Evolutionary conservation across 2,888 invertebrate species (phyloP).

Genomic region (Eustalomyia histrio): DNA sequence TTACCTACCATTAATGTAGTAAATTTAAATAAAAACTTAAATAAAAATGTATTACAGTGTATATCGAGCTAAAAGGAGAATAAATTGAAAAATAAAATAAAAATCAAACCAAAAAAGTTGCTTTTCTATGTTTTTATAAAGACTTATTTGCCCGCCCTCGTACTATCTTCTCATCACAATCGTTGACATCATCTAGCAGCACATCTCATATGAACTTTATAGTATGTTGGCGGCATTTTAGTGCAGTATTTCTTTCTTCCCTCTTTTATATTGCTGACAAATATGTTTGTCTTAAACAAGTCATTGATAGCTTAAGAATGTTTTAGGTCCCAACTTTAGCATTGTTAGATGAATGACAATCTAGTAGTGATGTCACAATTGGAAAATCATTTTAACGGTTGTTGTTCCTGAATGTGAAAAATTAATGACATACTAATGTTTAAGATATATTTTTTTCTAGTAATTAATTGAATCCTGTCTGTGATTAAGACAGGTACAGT

Average conservation of each 20-base stretch:
- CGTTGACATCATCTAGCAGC: not conserved
- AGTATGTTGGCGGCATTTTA: slow-evolving; percentile 34
- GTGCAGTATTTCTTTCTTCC: slow-evolving; percentile 23
- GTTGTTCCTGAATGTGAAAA: slow-evolving; percentile 19
- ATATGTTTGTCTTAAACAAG: slow-evolving; percentile 36
- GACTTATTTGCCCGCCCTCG: too few species aligned
- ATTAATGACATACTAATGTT: slow-evolving; percentile 51
- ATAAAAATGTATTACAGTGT: too few species aligned
- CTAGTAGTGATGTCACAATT: slow-evolving; percentile 54
- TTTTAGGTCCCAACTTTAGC: slow-evolving; percentile 26
- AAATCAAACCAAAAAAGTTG: too few species aligned
- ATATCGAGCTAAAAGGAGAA: too few species aligned
- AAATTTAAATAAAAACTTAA: too few species aligned
- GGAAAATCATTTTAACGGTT: slow-evolving; percentile 57
- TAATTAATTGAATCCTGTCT: slow-evolving; percentile 61
- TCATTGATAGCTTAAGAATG: slow-evolving; percentile 52
- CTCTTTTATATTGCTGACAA: slow-evolving; percentile 34
- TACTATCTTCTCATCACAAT: not conserved
- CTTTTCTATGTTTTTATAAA: not conserved
- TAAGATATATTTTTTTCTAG: slow-evolving; percentile 46
- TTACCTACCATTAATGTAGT: too few species aligned
- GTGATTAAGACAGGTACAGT: slow-evolving; percentile 44
- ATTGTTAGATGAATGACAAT: not conserved
- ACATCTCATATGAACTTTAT: not conserved
- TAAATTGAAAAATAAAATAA: too few species aligned